phyloP scores from a whole-genome alignment of 2,797 vertebrate species.

The Anguilla anguilla region DNA sequence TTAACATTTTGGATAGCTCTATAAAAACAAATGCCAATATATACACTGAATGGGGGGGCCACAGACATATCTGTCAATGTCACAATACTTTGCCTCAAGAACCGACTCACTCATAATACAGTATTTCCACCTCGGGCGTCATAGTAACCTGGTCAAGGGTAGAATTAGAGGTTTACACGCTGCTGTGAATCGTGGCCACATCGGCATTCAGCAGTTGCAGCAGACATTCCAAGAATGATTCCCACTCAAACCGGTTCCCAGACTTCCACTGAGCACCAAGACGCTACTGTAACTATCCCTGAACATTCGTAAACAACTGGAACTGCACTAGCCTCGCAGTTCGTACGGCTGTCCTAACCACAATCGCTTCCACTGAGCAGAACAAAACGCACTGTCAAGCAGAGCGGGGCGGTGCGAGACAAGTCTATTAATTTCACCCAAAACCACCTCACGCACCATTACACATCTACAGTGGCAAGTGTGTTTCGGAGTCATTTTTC shows the following conservation, averaged over 20 bases:
- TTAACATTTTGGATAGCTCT: neutral
- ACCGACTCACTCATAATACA: slow-evolving; percentile 26
- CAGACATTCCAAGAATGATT: neutral
- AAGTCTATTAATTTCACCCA: slow-evolving; percentile 23
- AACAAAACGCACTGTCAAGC: neutral
- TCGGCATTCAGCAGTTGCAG: neutral
- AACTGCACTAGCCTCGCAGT: neutral
- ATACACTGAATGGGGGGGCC: neutral
- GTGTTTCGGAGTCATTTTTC: neutral
- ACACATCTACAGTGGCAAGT: slow-evolving; percentile 3
- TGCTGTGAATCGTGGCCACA: neutral
- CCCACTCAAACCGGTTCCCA: neutral
- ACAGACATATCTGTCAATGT: neutral
- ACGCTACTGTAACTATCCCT: neutral
- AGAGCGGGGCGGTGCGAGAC: neutral
- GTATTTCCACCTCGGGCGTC: slow-evolving; percentile 35
- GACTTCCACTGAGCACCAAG: neutral
- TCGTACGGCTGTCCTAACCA: neutral
- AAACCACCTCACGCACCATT: neutral
- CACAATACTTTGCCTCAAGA: neutral
- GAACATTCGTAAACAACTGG: neutral
- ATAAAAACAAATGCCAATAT: neutral
- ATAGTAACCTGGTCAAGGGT: slow-evolving; percentile 33
- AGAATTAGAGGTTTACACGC: neutral
- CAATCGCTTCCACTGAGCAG: neutral